Percentiles rank a stretch among this genome's conserved stretches.
phyloP scores from a whole-genome alignment of 2,797 vertebrate genomes.

The Pampus argenteus region DNA sequence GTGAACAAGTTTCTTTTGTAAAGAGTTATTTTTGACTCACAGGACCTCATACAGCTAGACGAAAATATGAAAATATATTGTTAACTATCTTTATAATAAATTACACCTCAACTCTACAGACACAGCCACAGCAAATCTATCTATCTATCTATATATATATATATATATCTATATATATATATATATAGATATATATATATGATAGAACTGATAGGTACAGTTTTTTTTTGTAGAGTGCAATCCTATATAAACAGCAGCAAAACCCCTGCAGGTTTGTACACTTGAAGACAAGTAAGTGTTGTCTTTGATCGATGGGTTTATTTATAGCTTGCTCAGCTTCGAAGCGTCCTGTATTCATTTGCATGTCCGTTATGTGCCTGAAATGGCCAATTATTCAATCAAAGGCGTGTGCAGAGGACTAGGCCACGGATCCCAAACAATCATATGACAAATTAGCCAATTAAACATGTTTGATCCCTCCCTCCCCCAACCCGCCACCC shows the following conservation, averaged over 20 bases:
- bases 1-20: conserved; percentile 29
- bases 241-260: conserved; percentile 17
- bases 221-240: conserved; percentile 30
- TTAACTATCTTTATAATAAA: conserved; percentile 1
- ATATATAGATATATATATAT: no score
- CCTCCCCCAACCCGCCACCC: no score
- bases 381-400: conserved; percentile 78
- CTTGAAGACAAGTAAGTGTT: conserved; percentile 47
- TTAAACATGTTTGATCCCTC: conserved; percentile 70
- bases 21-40: conserved; percentile 6
- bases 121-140: conserved; percentile 9
- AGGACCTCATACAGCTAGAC: not conserved
- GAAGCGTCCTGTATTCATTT: conserved; percentile 66
- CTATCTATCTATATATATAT: no score
- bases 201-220: conserved; percentile 4
- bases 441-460: conserved; percentile 79
- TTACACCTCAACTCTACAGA: not conserved
- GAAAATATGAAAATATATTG: conserved; percentile 16
- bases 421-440: conserved; percentile 64
- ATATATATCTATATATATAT: no score
- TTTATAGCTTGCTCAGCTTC: conserved; percentile 68
- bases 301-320: conserved; percentile 70
- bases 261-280: conserved; percentile 51
- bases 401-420: conserved; percentile 57
- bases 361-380: conserved; percentile 71